Evolutionary conservation across 1,140 invertebrate genomes (phyloP), one percentile per base, ranked within the genome.

Genomic region (Tetramorium alpestre): DNA sequence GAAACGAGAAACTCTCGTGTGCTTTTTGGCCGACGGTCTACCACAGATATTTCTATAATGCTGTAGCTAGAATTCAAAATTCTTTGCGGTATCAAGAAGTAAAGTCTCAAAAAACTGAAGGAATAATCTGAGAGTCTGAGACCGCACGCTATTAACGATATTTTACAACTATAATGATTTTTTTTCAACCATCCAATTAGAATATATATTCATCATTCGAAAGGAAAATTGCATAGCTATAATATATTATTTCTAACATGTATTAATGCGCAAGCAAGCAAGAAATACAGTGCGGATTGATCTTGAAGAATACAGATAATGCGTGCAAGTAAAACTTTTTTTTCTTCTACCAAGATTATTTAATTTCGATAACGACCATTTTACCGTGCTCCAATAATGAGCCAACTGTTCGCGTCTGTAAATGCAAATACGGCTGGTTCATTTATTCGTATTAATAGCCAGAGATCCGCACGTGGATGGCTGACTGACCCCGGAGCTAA

Each of bases 1-100:
- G 80, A 82, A 73, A 82, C 80, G 69, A 84, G 69, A 75, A 84
- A 70, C 49, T 54, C 67, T 38, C 7, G 25, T 54, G 8, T 11
- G 38, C 80, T 60, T 25, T 82, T 41, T 38, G 13, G 4, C 64
- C 33, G 13, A 78, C 76, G 16, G 60, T 44, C 58, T 22, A 18
- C 58, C 58, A 18, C 44, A 78, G n/a, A 64, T 49, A n/a, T n/a
- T 64, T 78, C 28, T 47, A 25, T 25, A 44, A 38, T n/a, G 44
- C 18, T 58, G 33, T 22, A n/a, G 41, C 8, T 33, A 47, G 25
- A 64, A 51, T 38, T 18, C 22, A 54, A 54, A 69, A 80, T 22
- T 22, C 28, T 67, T 80, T 18, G 22, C 8, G 8, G 28, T 25
- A 3, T 69, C 18, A 13, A 11, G 8, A 8, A 13, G 4, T 13